These are phyloP conservation scores for Acrocyrtus sp. DNA, from an alignment of 2,888 invertebrate species.

Conservation along the genomic window DNA sequence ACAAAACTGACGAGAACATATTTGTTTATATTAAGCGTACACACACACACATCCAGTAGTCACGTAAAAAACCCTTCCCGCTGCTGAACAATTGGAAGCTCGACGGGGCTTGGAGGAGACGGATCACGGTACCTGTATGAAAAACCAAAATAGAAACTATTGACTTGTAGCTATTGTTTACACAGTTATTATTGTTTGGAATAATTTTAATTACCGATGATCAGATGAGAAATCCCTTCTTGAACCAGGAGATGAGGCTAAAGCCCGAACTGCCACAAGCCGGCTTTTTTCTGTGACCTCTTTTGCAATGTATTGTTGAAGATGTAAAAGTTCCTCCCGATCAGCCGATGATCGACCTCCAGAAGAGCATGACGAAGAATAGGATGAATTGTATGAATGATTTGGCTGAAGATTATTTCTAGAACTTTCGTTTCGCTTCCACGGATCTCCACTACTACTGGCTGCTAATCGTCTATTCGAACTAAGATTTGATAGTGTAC, in stretches of 20 bases:
- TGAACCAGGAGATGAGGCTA: slow-evolving; percentile 53
- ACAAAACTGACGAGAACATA: too few species aligned
- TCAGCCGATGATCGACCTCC: slow-evolving; percentile 59
- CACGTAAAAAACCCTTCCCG: slow-evolving; percentile 63
- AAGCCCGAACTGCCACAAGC: slow-evolving; percentile 59
- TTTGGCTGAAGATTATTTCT: slow-evolving; percentile 45
- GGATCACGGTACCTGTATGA: slow-evolving; percentile 57
- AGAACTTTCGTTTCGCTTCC: slow-evolving; percentile 32
- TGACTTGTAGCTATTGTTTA: background rate
- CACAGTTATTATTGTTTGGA: background rate
- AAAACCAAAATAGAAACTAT: background rate
- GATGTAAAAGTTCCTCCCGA: slow-evolving; percentile 60
- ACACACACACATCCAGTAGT: slow-evolving; percentile 43
- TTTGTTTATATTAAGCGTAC: slow-evolving; percentile 40
- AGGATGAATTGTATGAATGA: slow-evolving; percentile 59
- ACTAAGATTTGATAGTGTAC: slow-evolving; percentile 7
- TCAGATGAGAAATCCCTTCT: slow-evolving; percentile 45
- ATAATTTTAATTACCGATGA: slow-evolving; percentile 30
- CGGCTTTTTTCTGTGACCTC: slow-evolving; percentile 62
- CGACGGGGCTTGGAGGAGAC: slow-evolving; percentile 61
- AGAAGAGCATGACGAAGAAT: slow-evolving; percentile 55
- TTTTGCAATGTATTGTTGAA: slow-evolving; percentile 61
- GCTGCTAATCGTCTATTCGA: background rate
- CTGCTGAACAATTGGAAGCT: slow-evolving; percentile 61
- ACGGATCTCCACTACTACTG: slow-evolving; percentile 10